A percentile compares a stretch with the other conserved stretches of the same genome.
Evolutionary conservation across 2,113 vertebrate genomes (phyloP).

Genomic region (Protobothrops mucrosquamatus): DNA sequence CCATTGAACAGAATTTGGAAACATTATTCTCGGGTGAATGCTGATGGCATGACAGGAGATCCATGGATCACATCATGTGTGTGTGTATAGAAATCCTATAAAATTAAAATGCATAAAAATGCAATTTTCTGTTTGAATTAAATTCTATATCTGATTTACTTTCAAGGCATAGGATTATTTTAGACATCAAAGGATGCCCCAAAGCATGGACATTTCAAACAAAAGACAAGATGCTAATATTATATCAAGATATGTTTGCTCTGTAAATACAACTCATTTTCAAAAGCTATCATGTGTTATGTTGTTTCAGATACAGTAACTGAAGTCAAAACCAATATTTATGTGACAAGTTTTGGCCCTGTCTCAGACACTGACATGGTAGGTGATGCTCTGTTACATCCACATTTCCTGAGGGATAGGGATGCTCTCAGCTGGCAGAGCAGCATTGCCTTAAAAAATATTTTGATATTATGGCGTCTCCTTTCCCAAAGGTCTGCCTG

Average conservation of each 20-base stretch:
- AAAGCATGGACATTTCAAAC: background rate
- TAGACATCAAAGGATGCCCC: background rate
- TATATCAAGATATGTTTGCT: background rate
- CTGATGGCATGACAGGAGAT: background rate
- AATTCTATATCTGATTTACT: background rate
- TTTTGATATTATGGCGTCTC: background rate
- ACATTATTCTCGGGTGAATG: background rate
- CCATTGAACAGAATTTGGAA: background rate
- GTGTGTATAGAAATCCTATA: background rate
- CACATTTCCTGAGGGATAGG: background rate
- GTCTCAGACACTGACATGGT: slow-evolving; percentile 99
- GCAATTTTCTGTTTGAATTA: background rate
- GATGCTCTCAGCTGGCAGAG: too few relatives aligned
- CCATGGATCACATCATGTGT: background rate
- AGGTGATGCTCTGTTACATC: slow-evolving; percentile 45
- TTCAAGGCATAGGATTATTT: background rate
- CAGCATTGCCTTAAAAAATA: background rate
- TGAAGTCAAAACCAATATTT: slow-evolving; percentile 97
- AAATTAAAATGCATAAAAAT: background rate
- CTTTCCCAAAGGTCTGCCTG: background rate
- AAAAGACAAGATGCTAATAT: background rate
- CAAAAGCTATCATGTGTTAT: slow-evolving; percentile 41
- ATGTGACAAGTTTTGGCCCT: slow-evolving; percentile 95
- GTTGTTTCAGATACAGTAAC: slow-evolving; percentile 85
- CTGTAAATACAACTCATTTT: slow-evolving; percentile 32